Evolutionary conservation across 2,888 invertebrate species (phyloP), one percentile per base, ranked within the genome.

Genomic region (Ligdia adustata): DNA sequence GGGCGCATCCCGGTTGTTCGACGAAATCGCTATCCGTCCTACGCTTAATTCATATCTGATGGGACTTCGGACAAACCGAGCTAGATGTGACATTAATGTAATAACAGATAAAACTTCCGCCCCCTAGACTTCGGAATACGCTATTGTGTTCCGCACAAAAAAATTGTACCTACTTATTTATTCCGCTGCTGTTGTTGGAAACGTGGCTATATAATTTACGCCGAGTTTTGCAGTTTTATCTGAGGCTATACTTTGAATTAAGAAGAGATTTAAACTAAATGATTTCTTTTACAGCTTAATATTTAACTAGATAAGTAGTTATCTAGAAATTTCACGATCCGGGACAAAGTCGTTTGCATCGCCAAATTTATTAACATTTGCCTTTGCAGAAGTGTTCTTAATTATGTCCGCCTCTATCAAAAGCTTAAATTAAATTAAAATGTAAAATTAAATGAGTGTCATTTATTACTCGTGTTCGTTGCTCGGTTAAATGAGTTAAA

Each of bases 1-100:
- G 86, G 87, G 86, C 85, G 86, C 88, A 87, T 89, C 89, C 89
- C 89, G 89, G 86, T 79, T 83, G 83, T 82, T 80, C 77, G 75
- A 75, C 79, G 76, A 81, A 86, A 85, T 85, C 82, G 83, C 85
- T 86, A 83, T 84, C 81, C 83, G 75, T 82, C 82, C 83, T 84
- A 81, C 78, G 72, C 77, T 75, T 70, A 60, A 68, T 69, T 76
- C 74, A 79, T 79, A 79, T 79, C 79, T 75, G 79, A 82, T 82
- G 79, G 77, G 76, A 79, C 71, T 73, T 80, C 69, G 72, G 75
- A 73, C 77, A 74, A 72, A 69, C 69, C 75, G 69, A 70, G 69
- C 64, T 74, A 63, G 69, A 75, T 67, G 69, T 67, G 71, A 72
- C 71, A 65, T 74, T 75, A 74, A 74, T 73, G 67, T 72, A 73